phyloP scores from a whole-genome alignment of 2,888 invertebrate species.

The Agonopterix alstromeriana region DNA sequence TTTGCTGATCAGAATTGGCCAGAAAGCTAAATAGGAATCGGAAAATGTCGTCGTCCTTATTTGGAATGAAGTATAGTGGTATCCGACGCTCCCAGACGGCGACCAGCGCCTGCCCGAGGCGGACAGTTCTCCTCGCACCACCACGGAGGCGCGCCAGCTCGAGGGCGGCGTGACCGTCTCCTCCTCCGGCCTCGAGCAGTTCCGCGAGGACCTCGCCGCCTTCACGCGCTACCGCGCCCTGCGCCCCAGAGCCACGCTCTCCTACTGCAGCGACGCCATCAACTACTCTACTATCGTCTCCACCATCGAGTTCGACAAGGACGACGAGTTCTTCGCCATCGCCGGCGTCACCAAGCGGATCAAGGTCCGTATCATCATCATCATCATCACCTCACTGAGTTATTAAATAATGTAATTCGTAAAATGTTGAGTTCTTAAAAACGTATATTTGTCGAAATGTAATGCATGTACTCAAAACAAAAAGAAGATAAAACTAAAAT shows the following conservation, averaged over 20 bases:
- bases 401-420: no score
- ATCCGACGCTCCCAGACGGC: constrained; percentile 14
- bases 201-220: constrained; percentile 90
- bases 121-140: constrained; percentile 9
- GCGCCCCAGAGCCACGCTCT: constrained; percentile 89
- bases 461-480: no score
- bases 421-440: no score
- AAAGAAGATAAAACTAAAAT: no score
- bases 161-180: constrained; percentile 16
- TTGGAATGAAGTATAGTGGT: no score
- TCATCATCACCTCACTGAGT: constrained; percentile 40
- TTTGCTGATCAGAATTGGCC: no score
- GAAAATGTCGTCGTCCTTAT: no score
- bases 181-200: constrained; percentile 80
- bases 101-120: constrained; percentile 37
- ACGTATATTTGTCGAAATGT: no score
- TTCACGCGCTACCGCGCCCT: constrained; percentile 89
- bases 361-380: constrained; percentile 60
- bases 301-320: constrained; percentile 97
- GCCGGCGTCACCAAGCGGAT: constrained; percentile 97
- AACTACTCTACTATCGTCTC: constrained; percentile 91
- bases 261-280: constrained; percentile 92
- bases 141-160: constrained; percentile 1
- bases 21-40: no score
- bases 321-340: constrained; percentile 96